Base-by-base conservation (phyloP, 2,888 invertebrate species). In the Actias luna region DNA sequence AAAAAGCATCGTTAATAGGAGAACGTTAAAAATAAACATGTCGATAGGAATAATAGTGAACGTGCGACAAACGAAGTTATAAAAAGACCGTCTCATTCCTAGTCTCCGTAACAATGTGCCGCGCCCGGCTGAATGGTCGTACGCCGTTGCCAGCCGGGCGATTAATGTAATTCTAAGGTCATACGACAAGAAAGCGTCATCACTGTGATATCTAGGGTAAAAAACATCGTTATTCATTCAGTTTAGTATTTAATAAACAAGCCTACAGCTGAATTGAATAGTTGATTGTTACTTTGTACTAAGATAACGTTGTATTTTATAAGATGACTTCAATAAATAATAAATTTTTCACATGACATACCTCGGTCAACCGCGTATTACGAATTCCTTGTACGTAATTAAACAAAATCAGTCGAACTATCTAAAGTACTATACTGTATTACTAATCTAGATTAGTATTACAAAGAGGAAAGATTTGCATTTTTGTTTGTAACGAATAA, bases 41-140 rank as follows among this genome's bases (percentile, higher is more conserved):
- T 64, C 59, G 61, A 69, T 69, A 72, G 67, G 73, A 76, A 77
- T n/a, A n/a, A n/a, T 75, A 77, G 72, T 55, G 71, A 77, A 67
- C 69, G 63, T 65, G 63, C 65, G 71, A 77, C 73, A 78, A 78
- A 78, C 77, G 78, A 76, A 73, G 71, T 66, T 69, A 77, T 75
- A 72, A 76, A 70, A 72, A 64, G 46, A 69, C 75, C n/a, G n/a
- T n/a, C 77, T 74, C 74, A 75, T 80, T 77, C 74, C 75, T 74
- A 69, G 70, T 59, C 58, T 72, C 65, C 65, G 64, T 64, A 71
- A 73, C 71, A 63, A 67, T 70, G 14, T 4, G 60, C 10, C 59
- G 29, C 3, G 25, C 25, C 25, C 25, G 22, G 12, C 46, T 25
- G 46, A 50, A 50, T 25, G 46, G 25, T 12, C 25, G 46, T 25